Evolutionary conservation across 2,113 vertebrate genomes (phyloP).

Genomic region (Sapajus apella): DNA sequence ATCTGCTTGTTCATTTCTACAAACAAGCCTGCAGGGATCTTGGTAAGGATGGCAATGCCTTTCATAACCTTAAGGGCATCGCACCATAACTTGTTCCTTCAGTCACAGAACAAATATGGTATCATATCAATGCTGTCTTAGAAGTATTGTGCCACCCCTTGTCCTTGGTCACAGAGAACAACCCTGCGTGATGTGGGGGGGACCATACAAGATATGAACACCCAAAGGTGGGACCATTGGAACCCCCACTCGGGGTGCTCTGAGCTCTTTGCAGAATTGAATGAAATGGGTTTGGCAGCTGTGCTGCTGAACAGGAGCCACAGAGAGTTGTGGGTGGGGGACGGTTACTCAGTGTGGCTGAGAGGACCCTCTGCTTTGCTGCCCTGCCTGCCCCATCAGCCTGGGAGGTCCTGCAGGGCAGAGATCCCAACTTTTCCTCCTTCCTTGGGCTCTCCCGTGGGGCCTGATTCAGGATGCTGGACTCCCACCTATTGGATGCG

Average conservation of each 20-base stretch:
- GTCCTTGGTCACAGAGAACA: neutral
- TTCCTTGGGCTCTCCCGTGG: rapidly evolving
- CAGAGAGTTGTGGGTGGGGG: rapidly evolving
- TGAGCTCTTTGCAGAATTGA: neutral
- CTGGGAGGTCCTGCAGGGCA: neutral
- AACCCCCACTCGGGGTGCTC: neutral
- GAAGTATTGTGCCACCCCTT: neutral
- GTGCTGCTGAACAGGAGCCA: neutral
- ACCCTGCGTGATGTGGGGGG: neutral
- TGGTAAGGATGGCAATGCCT: neutral
- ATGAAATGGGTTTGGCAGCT: neutral
- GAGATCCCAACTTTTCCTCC: neutral
- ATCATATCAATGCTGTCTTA: neutral
- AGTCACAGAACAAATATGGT: neutral
- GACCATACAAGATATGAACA: neutral
- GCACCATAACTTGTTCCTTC: neutral
- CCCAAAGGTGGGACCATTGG: neutral
- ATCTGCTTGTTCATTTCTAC: neutral
- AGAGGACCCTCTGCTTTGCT: neutral
- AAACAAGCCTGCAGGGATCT: neutral
- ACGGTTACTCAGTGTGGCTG: rapidly evolving
- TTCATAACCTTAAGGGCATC: neutral
- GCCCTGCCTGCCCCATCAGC: neutral
- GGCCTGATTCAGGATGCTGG: neutral
- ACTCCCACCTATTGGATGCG: rapidly evolving